phyloP scores from a whole-genome alignment of 2,888 invertebrate genomes.

The Nowickia ferox region DNA sequence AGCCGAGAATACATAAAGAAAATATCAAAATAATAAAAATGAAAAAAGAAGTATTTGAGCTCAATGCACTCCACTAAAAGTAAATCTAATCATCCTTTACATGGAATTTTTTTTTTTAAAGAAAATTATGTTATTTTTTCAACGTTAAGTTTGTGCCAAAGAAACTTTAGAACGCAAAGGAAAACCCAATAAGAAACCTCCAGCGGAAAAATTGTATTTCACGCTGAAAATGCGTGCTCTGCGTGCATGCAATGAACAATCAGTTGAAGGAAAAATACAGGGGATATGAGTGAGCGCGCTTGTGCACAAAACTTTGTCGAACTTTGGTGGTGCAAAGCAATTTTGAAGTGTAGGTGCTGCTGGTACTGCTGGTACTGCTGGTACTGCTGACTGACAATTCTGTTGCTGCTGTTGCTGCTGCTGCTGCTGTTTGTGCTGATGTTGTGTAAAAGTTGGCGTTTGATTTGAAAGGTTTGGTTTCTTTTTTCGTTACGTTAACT shows the following conservation, averaged over 20 bases:
- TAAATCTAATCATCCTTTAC: conserved; percentile 55
- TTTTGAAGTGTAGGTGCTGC: conserved; percentile 67
- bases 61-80: not conserved
- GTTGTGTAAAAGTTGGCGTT: conserved; percentile 29
- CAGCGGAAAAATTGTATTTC: conserved; percentile 81
- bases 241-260: conserved; percentile 75
- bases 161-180: not conserved
- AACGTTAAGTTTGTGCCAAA: not conserved
- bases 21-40: not conserved
- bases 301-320: conserved; percentile 41
- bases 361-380: conserved; percentile 10
- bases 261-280: not conserved
- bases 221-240: conserved; percentile 82
- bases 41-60: not conserved
- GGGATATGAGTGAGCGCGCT: conserved; percentile 11
- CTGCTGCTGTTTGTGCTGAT: conserved; percentile 11
- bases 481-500: conserved; percentile 23
- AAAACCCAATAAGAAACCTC: conserved; percentile 73
- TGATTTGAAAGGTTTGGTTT: conserved; percentile 44
- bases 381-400: not conserved
- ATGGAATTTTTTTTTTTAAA: conserved; percentile 36
- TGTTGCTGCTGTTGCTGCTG: conserved; percentile 16
- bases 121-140: conserved; percentile 46
- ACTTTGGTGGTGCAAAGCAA: conserved; percentile 34
- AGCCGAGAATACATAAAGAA: conserved; percentile 14